These are phyloP conservation scores for Anguilla rostrata DNA, from an alignment of 2,113 vertebrate species.

Conservation along the genomic window DNA sequence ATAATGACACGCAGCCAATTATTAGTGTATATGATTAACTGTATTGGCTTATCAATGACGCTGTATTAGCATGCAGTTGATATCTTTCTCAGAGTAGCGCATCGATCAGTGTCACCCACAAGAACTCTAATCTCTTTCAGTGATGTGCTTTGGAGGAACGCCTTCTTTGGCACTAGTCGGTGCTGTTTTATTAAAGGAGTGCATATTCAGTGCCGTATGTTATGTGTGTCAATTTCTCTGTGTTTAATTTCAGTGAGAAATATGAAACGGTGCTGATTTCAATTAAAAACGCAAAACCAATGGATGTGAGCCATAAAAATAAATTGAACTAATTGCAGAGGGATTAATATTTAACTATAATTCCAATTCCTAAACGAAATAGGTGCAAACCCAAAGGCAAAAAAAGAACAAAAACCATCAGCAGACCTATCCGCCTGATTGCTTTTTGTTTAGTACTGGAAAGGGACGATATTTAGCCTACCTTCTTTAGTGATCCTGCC, in stretches of 20 bases:
- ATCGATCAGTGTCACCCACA: constrained; percentile 26
- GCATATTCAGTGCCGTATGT: neutral
- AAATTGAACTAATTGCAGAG: neutral
- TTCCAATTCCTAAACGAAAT: neutral
- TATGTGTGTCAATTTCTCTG: neutral
- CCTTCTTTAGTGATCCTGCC: neutral
- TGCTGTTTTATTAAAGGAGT: neutral
- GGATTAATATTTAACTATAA: neutral
- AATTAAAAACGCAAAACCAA: neutral
- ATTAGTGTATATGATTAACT: constrained; percentile 45
- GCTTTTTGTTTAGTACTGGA: neutral
- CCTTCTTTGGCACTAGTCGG: neutral
- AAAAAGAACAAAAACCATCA: neutral
- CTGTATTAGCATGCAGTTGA: constrained; percentile 40
- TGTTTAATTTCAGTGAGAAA: neutral
- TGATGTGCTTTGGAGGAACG: neutral
- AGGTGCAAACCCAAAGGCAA: neutral
- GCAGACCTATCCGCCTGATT: neutral
- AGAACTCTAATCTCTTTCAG: neutral
- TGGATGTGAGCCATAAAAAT: neutral
- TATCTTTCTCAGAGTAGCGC: constrained; percentile 32
- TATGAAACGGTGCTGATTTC: neutral
- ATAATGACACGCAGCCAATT: constrained; percentile 51
- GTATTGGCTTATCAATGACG: constrained; percentile 42
- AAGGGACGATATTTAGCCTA: neutral